Conservation (phyloP, 1,140 invertebrate species). For the Penaeus indicus region DNA sequence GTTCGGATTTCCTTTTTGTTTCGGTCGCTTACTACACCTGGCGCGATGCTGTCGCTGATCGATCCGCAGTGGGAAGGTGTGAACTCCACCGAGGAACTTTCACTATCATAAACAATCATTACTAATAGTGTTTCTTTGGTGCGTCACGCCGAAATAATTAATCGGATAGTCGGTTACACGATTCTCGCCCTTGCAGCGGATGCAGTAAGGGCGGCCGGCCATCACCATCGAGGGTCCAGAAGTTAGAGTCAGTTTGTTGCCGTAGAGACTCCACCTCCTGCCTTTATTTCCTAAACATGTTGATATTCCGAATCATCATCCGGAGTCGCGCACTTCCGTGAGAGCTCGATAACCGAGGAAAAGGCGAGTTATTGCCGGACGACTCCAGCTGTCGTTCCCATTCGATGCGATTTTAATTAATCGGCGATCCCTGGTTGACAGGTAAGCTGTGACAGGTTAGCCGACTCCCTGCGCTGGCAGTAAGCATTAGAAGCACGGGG, state of each 20-base stretch:
- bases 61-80: conserved; percentile 12
- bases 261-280: not conserved
- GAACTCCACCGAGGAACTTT: not conserved
- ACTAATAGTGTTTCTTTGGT: conserved; percentile 47
- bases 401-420: too few relatives aligned
- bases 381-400: too few relatives aligned
- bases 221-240: not conserved
- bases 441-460: too few relatives aligned
- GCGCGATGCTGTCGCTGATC: not conserved
- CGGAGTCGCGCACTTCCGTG: not conserved
- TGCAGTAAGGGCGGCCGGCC: conserved; percentile 5
- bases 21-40: not conserved
- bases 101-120: conserved; percentile 46
- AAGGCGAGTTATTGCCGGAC: not conserved
- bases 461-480: too few relatives aligned
- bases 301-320: conserved; percentile 14
- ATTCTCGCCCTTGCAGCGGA: not conserved
- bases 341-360: not conserved
- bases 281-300: conserved; percentile 40
- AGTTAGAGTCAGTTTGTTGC: not conserved
- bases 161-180: conserved; percentile 7
- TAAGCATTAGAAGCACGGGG: too few relatives aligned
- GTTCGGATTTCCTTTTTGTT: not conserved
- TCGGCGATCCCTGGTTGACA: too few relatives aligned
- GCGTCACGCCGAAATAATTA: conserved; percentile 48